Percentiles rank a stretch among this genome's conserved stretches.
phyloP scores from a whole-genome alignment of 2,888 invertebrate genomes.

The Drosophila subquinaria region DNA sequence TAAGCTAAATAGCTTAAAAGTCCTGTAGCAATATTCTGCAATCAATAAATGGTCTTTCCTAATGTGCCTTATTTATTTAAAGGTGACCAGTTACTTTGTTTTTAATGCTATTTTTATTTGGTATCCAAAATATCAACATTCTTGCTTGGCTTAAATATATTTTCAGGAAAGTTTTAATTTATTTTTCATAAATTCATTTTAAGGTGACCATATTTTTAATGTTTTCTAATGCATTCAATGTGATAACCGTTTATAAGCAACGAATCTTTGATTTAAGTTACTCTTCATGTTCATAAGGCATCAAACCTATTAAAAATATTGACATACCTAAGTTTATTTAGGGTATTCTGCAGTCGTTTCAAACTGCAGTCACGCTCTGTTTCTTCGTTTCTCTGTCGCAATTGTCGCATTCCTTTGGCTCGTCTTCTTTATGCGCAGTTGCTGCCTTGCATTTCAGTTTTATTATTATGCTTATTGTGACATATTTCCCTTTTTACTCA shows the following conservation, averaged over 20 bases:
- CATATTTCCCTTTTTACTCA: slow-evolving; percentile 36
- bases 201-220: too few relatives aligned
- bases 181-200: too few relatives aligned
- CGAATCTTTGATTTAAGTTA: neutral
- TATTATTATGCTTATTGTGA: slow-evolving; percentile 59
- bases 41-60: neutral
- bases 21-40: neutral
- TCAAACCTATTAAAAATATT: neutral
- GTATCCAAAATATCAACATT: neutral
- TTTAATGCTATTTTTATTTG: neutral
- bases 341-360: slow-evolving; percentile 8
- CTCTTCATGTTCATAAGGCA: neutral
- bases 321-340: neutral
- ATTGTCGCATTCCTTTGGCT: slow-evolving; percentile 23
- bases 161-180: too few relatives aligned
- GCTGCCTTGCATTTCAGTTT: slow-evolving; percentile 47
- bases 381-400: slow-evolving; percentile 2
- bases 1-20: neutral
- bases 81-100: neutral
- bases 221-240: too few relatives aligned
- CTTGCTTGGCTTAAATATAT: too few relatives aligned
- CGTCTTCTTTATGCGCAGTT: slow-evolving; percentile 34
- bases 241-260: too few relatives aligned
- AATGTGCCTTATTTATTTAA: neutral
- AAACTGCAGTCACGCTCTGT: slow-evolving; percentile 16